These are phyloP conservation scores for Xiphophorus couchianus DNA, from an alignment of 2,113 vertebrate species.

Conservation along the genomic window DNA sequence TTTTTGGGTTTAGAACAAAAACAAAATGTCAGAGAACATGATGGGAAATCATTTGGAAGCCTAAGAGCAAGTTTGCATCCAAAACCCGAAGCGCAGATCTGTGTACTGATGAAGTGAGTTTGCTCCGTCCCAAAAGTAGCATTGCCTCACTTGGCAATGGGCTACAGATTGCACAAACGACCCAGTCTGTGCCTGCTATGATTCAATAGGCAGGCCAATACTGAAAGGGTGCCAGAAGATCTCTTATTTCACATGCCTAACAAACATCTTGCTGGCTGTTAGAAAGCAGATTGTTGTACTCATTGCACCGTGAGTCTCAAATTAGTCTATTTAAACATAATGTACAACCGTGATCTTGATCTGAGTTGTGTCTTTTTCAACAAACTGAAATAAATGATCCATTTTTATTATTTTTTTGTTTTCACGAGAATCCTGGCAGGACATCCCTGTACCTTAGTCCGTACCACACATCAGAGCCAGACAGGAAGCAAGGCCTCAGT, in stretches of 20 bases:
- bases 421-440: too few relatives aligned
- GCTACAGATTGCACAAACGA: background rate
- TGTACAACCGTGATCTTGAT: too few relatives aligned
- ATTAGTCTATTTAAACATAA: background rate
- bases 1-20: conserved; percentile 29
- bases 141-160: background rate
- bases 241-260: background rate
- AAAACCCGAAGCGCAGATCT: background rate
- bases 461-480: conserved; percentile 3
- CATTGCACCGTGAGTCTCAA: background rate
- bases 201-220: background rate
- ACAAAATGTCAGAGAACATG: conserved; percentile 21
- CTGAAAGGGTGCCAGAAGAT: background rate
- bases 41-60: conserved; percentile 10
- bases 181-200: background rate
- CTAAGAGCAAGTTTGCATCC: conserved; percentile 40
- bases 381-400: background rate
- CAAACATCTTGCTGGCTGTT: background rate
- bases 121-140: too few relatives aligned
- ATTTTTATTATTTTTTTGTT: too few relatives aligned
- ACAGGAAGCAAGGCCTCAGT: conserved; percentile 20
- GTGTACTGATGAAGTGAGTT: background rate
- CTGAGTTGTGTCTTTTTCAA: background rate
- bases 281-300: background rate
- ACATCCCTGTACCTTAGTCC: conserved; percentile 13